Evolutionary conservation across 1,140 invertebrate genomes (phyloP), one percentile per base, ranked within the genome.

Genomic region (Uloborus diversus): DNA sequence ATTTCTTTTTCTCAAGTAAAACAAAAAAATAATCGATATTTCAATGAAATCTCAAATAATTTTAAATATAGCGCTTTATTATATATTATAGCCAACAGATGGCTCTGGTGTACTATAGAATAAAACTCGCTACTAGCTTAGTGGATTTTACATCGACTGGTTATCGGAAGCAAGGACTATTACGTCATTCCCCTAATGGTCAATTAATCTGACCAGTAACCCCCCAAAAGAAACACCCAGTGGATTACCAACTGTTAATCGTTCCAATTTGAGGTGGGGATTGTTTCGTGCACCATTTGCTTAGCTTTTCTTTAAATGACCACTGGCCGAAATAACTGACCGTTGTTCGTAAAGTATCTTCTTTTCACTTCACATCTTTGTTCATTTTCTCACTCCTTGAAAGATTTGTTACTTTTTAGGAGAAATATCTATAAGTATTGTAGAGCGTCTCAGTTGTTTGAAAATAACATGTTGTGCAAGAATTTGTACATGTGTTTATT

Each of bases 171-270:
- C n/a, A 61, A 25, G 56, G n/a, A 53, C 27, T 28, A 62, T 62
- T 75, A 75, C 71, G 59, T 75, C 71, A 66, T 56, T 51, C 73
- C 71, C 47, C 37, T 35, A 20, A 53, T 66, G 73, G 73, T 66
- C 73, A 78, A 78, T 78, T 78, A 78, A 78, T 65, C 59, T 71
- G 68, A 59, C 53, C 68, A 71, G 59, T 49, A 28, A 59, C 33
- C 61, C 47, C 49, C 20, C 64, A 33, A 49, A 66, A 65, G 62
- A 37, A 78, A 56, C 73, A 47, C 73, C 61, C 73, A 25, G 47
- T 25, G 73, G 73, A 78, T 78, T 78, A 78, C 61, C 37, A 53
- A 32, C 73, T 66, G 61, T 78, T 78, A 78, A 78, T 78, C 73
- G 73, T 28, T 37, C 62, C 64, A 78, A 65, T 78, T 78, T 66